Evolutionary conservation across 1,140 invertebrate species (phyloP), one percentile per base, ranked within the genome.

Genomic region (Drosophila equinoxialis): DNA sequence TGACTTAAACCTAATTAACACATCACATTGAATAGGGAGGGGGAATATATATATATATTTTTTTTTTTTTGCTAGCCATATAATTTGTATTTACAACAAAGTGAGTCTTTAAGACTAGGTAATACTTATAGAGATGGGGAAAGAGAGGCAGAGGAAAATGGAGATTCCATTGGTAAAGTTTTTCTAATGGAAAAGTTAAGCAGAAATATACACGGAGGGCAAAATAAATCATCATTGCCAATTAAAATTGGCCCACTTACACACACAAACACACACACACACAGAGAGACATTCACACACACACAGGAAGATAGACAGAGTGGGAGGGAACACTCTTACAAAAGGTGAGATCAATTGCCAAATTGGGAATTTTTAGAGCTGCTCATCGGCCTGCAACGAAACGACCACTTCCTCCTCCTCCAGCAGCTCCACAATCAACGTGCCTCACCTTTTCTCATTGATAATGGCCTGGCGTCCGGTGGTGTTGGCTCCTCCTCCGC

Each of bases 381-480:
- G 80, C 65, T 90, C 90, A 67, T 91, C 90, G 65, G 77, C 81
- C 71, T 86, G 75, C 58, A 81, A 68, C 26, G 64, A 51, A 7
- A 58, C 54, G 67, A 65, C 62, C 37, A 71, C 74, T 17, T 74
- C 59, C 55, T 81, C 82, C 79, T 87, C 83, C 55, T 79, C 83
- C 55, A 87, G 83, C 83, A 86, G 77, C 81, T 91, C 75, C 86
- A 90, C 80, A 65, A 91, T 79, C 26, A 90, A 65, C 64, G 91
- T 92, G 68, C 82, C 91, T 92, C 91, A 92, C 91, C 91, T 92
- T 73, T 92, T 91, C 72, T 92, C 91, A 73, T 77, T 79, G 57
- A 81, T 58, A 51, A 90, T 65, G 57, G 63, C 69, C 23, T 54
- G 3, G 37, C 71, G 67, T n/a, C 65, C 66, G 39, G 35, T 41